Evolutionary conservation across 2,113 vertebrate genomes (phyloP).

Genomic region (Cinclus mexicanus): DNA sequence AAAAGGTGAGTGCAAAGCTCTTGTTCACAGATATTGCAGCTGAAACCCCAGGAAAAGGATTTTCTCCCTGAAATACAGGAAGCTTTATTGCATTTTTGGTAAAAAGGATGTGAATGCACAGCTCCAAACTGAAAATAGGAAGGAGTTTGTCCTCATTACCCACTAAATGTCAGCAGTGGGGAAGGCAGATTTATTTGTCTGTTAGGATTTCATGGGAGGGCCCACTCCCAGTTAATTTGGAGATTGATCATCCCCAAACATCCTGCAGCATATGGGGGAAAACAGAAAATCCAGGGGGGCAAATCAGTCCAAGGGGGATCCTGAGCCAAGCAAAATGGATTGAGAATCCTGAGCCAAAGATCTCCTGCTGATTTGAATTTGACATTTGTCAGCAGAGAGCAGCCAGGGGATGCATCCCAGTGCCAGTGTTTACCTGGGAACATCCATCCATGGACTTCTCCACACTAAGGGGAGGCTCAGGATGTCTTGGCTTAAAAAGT

Average conservation of each 20-base stretch:
- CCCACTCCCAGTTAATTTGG: neutral
- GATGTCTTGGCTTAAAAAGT: neutral
- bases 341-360: neutral
- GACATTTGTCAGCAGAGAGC: neutral
- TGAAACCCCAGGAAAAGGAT: neutral
- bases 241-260: neutral
- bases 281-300: neutral
- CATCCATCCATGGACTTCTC: neutral
- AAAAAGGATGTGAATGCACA: neutral
- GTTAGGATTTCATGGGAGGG: neutral
- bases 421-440: neutral
- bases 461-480: neutral
- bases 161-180: neutral
- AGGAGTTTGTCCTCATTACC: constrained; percentile 7
- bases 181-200: constrained; percentile 1
- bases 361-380: neutral
- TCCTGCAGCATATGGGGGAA: neutral
- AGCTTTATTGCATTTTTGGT: neutral
- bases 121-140: neutral
- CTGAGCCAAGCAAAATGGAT: neutral
- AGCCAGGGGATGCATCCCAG: neutral
- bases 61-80: neutral
- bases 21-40: neutral
- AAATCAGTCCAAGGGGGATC: neutral
- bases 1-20: neutral